A percentile compares a stretch with the other conserved stretches of the same genome.
Evolutionary conservation across 2,113 vertebrate genomes (phyloP).

Genomic region (Reinhardtius hippoglossoides): DNA sequence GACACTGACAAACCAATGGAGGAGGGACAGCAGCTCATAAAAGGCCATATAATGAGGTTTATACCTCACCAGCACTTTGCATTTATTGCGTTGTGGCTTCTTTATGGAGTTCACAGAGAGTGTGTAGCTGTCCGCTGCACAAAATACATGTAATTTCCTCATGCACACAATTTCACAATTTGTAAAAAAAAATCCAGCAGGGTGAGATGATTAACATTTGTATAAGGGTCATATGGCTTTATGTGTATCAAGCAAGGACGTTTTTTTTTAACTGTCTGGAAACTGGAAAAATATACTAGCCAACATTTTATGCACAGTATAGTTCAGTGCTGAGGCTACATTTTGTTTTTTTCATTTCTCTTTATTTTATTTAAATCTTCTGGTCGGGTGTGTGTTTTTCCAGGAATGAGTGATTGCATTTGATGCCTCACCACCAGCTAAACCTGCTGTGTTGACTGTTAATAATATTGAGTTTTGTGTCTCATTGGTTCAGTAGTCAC

Average conservation of each 20-base stretch:
- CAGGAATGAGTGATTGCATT: not conserved
- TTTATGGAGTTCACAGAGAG: slow-evolving; percentile 36
- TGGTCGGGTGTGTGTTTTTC: not conserved
- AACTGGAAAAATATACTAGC: too few relatives aligned
- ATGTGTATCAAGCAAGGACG: not conserved
- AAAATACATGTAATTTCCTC: not conserved
- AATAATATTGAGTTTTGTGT: not conserved
- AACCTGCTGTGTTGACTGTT: not conserved
- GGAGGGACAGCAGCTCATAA: slow-evolving; percentile 30
- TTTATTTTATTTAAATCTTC: too few relatives aligned
- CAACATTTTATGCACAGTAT: too few relatives aligned
- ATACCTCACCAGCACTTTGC: slow-evolving; percentile 10
- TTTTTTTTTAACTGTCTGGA: not conserved
- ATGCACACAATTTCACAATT: slow-evolving; percentile 1
- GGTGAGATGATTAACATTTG: not conserved
- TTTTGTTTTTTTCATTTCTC: too few relatives aligned
- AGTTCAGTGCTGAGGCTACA: too few relatives aligned
- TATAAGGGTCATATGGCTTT: not conserved
- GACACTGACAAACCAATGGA: slow-evolving; percentile 28
- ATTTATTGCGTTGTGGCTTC: slow-evolving; percentile 20
- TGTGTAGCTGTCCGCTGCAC: not conserved
- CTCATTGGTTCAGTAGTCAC: not conserved
- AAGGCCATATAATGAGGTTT: slow-evolving; percentile 30
- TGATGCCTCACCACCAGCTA: too few relatives aligned
- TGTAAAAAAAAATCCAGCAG: not conserved